phyloP scores from a whole-genome alignment of 2,113 vertebrate species.

The Setophaga kirtlandii region DNA sequence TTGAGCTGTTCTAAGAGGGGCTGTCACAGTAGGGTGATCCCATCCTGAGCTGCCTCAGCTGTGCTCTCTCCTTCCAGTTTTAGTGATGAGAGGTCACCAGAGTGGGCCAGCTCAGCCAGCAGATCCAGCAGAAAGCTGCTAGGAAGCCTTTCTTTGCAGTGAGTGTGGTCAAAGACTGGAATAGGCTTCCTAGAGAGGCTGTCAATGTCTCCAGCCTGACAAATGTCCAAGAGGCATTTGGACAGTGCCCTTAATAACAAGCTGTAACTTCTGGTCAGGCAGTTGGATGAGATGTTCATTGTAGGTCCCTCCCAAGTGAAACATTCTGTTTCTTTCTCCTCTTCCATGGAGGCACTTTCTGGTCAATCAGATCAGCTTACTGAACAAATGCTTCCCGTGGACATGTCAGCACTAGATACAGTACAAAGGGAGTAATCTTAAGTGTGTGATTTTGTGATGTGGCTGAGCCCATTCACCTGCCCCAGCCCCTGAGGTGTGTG shows the following conservation, averaged over 20 bases:
- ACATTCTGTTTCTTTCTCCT: neutral
- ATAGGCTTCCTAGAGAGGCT: neutral
- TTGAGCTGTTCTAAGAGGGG: neutral
- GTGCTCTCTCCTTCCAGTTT: neutral
- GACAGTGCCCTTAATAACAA: neutral
- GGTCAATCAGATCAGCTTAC: neutral
- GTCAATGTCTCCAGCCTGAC: neutral
- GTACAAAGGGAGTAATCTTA: neutral
- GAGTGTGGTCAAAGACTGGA: neutral
- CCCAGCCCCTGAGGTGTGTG: fast-evolving
- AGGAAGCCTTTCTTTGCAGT: neutral
- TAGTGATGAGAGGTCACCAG: neutral
- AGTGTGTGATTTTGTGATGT: fast-evolving
- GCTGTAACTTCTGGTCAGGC: neutral
- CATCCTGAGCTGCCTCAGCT: neutral
- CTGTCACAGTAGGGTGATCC: neutral
- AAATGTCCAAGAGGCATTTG: neutral
- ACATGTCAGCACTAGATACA: neutral
- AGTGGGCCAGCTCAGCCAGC: neutral
- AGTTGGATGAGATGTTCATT: neutral
- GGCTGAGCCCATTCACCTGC: neutral
- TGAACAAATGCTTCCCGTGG: neutral
- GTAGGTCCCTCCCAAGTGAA: neutral
- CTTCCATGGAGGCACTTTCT: neutral
- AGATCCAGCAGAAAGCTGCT: neutral